Evolutionary conservation across 2,888 invertebrate species (phyloP).

Genomic region (Eutolmus rufibarbis): DNA sequence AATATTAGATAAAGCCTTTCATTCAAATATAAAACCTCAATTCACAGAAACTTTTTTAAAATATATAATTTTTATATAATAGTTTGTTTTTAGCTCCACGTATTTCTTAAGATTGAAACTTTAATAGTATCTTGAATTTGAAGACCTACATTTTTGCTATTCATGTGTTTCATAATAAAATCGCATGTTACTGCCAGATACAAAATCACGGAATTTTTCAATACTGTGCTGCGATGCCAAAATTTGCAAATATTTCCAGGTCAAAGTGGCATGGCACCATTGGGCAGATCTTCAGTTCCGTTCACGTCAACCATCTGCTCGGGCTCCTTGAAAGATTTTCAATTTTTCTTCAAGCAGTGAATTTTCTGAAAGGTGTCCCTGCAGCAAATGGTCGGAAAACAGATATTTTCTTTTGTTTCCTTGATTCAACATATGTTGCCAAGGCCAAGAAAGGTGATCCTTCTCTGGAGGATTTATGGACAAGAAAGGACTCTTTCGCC

Average conservation of each 20-base stretch:
- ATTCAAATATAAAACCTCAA: too few relatives aligned
- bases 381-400: neutral
- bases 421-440: neutral
- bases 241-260: neutral
- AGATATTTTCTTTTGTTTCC: neutral
- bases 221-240: neutral
- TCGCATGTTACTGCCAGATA: too few relatives aligned
- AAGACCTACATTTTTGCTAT: too few relatives aligned
- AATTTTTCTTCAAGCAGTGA: neutral
- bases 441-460: neutral
- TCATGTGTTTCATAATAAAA: too few relatives aligned
- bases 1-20: too few relatives aligned
- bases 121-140: too few relatives aligned
- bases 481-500: neutral
- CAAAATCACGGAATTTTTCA: too few relatives aligned
- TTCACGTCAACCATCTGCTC: neutral
- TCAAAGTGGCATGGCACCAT: neutral
- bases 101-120: too few relatives aligned
- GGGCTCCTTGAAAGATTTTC: neutral
- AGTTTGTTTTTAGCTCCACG: too few relatives aligned
- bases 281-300: neutral
- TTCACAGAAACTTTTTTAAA: too few relatives aligned
- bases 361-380: neutral
- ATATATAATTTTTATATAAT: too few relatives aligned
- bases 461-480: slow-evolving; percentile 24